phyloP scores from a whole-genome alignment of 1,140 invertebrate species.

The Epicauta chinensis region DNA sequence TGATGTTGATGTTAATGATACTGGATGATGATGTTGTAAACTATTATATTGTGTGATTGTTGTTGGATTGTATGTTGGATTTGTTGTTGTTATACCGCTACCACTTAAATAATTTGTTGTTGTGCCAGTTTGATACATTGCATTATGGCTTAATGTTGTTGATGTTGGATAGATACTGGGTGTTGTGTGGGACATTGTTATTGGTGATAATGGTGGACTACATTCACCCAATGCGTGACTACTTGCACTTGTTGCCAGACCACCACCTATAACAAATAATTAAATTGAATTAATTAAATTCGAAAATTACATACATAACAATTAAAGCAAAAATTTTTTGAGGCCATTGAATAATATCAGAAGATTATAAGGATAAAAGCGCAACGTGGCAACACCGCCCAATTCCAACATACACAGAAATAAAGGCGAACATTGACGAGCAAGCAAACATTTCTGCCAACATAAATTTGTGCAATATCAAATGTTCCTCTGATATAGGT shows the following conservation, averaged over 20 bases:
- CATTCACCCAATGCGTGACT: slow-evolving; percentile 52
- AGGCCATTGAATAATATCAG: too few species aligned
- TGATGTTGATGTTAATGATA: slow-evolving; percentile 26
- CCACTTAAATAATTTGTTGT: slow-evolving; percentile 10
- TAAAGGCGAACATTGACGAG: too few species aligned
- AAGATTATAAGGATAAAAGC: too few species aligned
- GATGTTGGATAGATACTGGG: slow-evolving; percentile 43
- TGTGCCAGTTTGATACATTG: slow-evolving; percentile 13
- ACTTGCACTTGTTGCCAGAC: slow-evolving; percentile 50
- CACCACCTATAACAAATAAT: slow-evolving; percentile 35
- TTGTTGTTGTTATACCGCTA: slow-evolving; percentile 10
- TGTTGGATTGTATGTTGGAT: slow-evolving; percentile 41
- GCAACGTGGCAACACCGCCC: too few species aligned
- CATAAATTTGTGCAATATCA: too few species aligned
- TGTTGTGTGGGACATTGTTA: slow-evolving; percentile 49
- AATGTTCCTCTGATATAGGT: too few species aligned
- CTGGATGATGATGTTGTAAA: slow-evolving; percentile 41
- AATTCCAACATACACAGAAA: too few species aligned
- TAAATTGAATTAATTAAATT: neutral
- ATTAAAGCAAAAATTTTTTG: too few species aligned
- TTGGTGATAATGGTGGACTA: slow-evolving; percentile 51
- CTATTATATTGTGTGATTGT: slow-evolving; percentile 43
- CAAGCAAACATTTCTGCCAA: too few species aligned
- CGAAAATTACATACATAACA: neutral
- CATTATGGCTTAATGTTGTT: slow-evolving; percentile 44